These are phyloP conservation scores for Menidia menidia DNA, from an alignment of 2,797 vertebrate genomes.

Conservation along the genomic window DNA sequence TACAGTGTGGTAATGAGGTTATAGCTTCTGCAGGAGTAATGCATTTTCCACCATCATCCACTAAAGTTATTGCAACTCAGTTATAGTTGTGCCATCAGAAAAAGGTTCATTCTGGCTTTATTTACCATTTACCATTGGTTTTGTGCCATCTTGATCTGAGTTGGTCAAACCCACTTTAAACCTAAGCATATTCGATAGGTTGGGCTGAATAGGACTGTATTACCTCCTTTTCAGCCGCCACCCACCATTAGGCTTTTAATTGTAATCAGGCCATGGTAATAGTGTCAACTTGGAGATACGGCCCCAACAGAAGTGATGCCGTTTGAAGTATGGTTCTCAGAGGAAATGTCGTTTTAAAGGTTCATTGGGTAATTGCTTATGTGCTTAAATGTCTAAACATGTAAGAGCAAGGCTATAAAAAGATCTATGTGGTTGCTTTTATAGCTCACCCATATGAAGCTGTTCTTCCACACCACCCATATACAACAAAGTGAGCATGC, in stretches of 20 bases:
- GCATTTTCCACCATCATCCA: constrained; percentile 14
- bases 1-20: constrained; percentile 23
- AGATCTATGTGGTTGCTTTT: not conserved
- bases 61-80: constrained; percentile 7
- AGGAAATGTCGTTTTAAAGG: constrained; percentile 13
- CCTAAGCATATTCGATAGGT: not conserved
- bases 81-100: not conserved
- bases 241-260: constrained; percentile 2
- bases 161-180: not conserved
- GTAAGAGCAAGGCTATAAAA: constrained; percentile 2
- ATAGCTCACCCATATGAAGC: not conserved
- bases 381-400: constrained; percentile 9
- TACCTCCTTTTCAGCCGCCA: not conserved
- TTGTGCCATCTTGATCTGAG: not conserved
- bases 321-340: constrained; percentile 11
- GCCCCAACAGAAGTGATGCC: constrained; percentile 11
- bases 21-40: constrained; percentile 7
- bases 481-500: not conserved
- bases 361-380: not conserved
- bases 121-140: not conserved
- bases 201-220: not conserved
- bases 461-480: not conserved
- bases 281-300: constrained; percentile 3
- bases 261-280: not conserved
- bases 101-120: not conserved